phyloP scores from a whole-genome alignment of 2,113 vertebrate genomes.

The Sporophila hypoxantha region DNA sequence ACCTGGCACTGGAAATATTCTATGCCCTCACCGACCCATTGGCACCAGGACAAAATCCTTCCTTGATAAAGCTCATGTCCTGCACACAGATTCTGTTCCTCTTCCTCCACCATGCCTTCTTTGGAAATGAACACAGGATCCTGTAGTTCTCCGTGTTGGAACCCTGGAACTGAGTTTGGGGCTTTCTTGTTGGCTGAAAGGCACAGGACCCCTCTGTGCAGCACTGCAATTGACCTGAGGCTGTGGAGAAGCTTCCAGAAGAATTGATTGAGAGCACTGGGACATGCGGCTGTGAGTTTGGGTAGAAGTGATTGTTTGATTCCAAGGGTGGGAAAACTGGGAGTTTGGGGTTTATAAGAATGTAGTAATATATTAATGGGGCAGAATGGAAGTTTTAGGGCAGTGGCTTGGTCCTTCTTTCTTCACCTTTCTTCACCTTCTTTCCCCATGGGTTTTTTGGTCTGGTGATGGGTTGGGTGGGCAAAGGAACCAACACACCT shows the following conservation, averaged over 20 bases:
- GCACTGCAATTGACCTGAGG: background rate
- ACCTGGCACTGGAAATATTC: background rate
- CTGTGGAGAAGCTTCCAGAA: background rate
- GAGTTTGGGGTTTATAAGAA: background rate
- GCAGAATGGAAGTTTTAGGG: background rate
- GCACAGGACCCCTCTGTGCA: background rate
- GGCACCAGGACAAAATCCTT: constrained; percentile 17
- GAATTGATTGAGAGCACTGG: background rate
- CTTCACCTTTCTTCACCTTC: background rate
- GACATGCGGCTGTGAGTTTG: background rate
- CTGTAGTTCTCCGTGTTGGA: constrained; percentile 63
- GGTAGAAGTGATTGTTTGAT: background rate
- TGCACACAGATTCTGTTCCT: background rate
- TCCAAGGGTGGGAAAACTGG: fast-evolving
- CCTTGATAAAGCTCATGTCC: constrained; percentile 23
- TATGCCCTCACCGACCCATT: background rate
- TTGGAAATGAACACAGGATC: constrained; percentile 72
- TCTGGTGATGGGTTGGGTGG: background rate
- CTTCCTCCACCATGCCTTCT: constrained; percentile 47
- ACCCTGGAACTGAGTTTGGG: background rate
- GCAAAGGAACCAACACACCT: background rate
- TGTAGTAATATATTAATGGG: fast-evolving
- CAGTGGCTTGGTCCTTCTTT: background rate
- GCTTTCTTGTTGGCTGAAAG: background rate
- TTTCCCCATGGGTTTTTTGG: background rate